Percentiles rank a stretch among this genome's conserved stretches.
Conservation (phyloP, 2,797 vertebrate genomes). For the Streptopelia turtur region DNA sequence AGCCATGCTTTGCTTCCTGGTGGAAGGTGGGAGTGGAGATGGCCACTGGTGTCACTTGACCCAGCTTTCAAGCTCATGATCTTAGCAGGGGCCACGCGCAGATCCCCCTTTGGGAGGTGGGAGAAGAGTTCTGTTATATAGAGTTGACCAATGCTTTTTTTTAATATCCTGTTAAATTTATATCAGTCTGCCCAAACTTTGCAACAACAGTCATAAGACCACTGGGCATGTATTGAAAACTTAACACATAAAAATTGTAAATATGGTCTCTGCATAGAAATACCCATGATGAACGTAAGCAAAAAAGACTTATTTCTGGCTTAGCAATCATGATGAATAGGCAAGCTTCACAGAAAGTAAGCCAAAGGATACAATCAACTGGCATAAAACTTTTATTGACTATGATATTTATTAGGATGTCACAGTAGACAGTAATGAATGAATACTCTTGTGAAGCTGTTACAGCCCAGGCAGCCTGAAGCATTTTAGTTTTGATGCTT, state of each 20-base stretch:
- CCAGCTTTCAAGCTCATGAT: neutral
- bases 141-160: neutral
- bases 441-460: constrained; percentile 32
- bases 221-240: neutral
- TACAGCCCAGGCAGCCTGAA: constrained; percentile 12
- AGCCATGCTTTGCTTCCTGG: neutral
- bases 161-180: neutral
- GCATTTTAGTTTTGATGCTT: constrained; percentile 12
- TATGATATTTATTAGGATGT: constrained; percentile 1
- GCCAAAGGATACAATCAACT: neutral
- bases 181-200: neutral
- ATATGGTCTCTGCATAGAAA: neutral
- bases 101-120: neutral
- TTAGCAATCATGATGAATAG: neutral
- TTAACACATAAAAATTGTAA: neutral
- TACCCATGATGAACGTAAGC: neutral
- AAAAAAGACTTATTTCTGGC: neutral
- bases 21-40: neutral
- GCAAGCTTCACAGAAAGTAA: constrained; percentile 18
- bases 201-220: neutral
- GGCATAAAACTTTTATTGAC: constrained; percentile 1
- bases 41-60: neutral
- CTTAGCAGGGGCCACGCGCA: neutral
- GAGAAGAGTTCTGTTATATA: neutral
- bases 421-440: constrained; percentile 29